Conservation (phyloP, 2,113 vertebrate species). For the Danio rerio region GRCz12tu NC_133179.1:43975501-43976000, state of each 20-base stretch:
- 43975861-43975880: too few relatives aligned
- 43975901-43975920: neutral
- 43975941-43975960: neutral
- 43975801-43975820: neutral
- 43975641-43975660: neutral
- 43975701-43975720: slow-evolving; percentile 2
- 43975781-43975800: neutral
- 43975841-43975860: neutral
- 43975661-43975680: slow-evolving; percentile 10
- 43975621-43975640: neutral
- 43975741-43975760: neutral
- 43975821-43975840: neutral
- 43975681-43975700: neutral
- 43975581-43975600: too few relatives aligned
- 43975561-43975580: too few relatives aligned
- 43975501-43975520: too few relatives aligned
- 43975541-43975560: too few relatives aligned
- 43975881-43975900: too few relatives aligned
- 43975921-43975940: neutral
- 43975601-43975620: neutral
- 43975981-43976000: too few relatives aligned
- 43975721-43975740: neutral
- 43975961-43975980: too few relatives aligned
- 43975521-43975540: too few relatives aligned
- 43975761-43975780: neutral